Base-by-base conservation (phyloP, 1,140 invertebrate genomes). In the Drosophila willistoni region DNA sequence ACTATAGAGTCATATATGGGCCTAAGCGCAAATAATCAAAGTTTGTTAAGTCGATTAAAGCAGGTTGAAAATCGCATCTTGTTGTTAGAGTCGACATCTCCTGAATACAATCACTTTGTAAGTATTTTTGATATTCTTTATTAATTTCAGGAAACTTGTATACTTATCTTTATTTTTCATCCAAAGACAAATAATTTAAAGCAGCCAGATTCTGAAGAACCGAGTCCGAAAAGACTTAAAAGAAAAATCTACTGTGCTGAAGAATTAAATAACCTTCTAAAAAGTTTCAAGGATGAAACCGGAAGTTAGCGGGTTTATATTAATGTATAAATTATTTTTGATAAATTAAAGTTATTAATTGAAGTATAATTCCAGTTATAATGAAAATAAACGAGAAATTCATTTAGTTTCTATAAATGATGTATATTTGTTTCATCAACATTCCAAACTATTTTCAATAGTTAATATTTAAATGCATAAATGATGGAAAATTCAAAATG, bases 41-140 rank as follows among this genome's bases (percentile, higher is more conserved):
- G 94, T 91, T 90, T 96, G 63, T 95, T 94, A 65, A 79, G 93
- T 73, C 93, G 95, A 64, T 79, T 96, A 0, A 96, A 96, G 91
- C 87, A 91, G 55, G 92, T 96, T 9, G 95, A 96, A 92, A 93
- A 96, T 80, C 92, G 94, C 73, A 93, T 96, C 71, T 86, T 95
- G 34, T 92, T 93, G 74, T 90, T 96, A 19, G 95, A 96, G 92
- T 94, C 95, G 19, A 86, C 95, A 73, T 96, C 95, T 17, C 95
- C 95, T 0, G 95, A 96, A 90, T 96, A 96, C 77, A 93, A 93
- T 64, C 92, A 93, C 54, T 94, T 95, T 93, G 95, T 95, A 93
- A 93, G 79, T 90, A 39, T 33, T 7, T 17, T 9, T 6, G 22
- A n/a, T 29, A 3, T 44, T 7, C 0, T 14, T 6, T 12, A 34